Conservation (phyloP, 2,113 vertebrate genomes). For the Hippopotamus amphibius region DNA sequence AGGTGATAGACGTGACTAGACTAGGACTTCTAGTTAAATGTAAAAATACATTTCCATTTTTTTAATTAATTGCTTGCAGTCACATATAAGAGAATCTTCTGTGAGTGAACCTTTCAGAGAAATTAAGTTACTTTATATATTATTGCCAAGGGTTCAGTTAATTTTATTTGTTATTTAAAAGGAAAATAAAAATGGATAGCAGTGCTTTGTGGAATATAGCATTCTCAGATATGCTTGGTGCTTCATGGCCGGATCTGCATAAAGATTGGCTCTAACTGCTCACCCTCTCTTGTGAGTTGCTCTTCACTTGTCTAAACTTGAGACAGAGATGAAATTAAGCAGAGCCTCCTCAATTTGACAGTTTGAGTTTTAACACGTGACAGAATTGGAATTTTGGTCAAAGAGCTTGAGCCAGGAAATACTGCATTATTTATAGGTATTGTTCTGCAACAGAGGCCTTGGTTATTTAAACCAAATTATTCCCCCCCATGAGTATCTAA, state of each 20-base stretch:
- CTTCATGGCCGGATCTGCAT: neutral
- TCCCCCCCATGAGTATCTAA: constrained; percentile 34
- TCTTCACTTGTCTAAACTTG: constrained; percentile 74
- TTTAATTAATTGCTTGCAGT: constrained; percentile 61
- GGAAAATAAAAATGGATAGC: constrained; percentile 40
- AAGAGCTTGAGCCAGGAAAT: constrained; percentile 61
- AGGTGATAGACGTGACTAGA: constrained; percentile 28
- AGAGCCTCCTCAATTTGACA: constrained; percentile 75
- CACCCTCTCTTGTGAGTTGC: constrained; percentile 22
- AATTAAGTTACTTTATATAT: constrained; percentile 19
- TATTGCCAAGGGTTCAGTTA: constrained; percentile 1
- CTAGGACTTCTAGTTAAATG: constrained; percentile 47
- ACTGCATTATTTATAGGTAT: constrained; percentile 66
- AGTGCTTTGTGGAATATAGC: neutral
- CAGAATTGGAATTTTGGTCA: constrained; percentile 75
- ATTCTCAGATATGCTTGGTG: neutral
- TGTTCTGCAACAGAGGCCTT: constrained; percentile 53
- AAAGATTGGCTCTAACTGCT: neutral
- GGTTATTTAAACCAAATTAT: constrained; percentile 54
- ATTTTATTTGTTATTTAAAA: constrained; percentile 58
- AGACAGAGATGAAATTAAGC: constrained; percentile 73
- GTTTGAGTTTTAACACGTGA: constrained; percentile 74
- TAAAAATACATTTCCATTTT: constrained; percentile 62
- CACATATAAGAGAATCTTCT: constrained; percentile 39
- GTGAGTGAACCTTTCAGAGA: constrained; percentile 45